Evolutionary conservation across 2,888 invertebrate genomes (phyloP), one percentile per base, ranked within the genome.

Genomic region (Brenthis hecate): DNA sequence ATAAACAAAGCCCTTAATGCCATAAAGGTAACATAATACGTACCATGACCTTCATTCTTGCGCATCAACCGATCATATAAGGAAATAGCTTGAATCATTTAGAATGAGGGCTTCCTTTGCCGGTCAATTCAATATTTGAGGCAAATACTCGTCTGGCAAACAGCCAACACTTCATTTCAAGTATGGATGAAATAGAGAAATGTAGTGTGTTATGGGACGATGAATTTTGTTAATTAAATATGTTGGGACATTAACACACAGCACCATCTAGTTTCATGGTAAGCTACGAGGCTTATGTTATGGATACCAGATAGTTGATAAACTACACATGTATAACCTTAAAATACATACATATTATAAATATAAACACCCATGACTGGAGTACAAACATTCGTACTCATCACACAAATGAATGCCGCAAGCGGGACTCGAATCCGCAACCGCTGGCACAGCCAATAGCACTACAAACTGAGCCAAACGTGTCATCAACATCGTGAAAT

Each of bases 71-170:
- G 47, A 63, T 58, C 32, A 43, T 43, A 60, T 50, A 60, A 60
- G 60, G 60, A 60, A 60, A 60, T 60, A 60, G 48, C 28, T 28
- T 19, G 60, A 28, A 60, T 60, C 60, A 53, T 53, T 53, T 53
- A 23, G 14, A 62, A 53, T 53, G 62, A 65, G 58, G 67, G 51
- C 56, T 69, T 69, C 63, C 68, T 66, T 68, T 47, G 48, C 54
- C 71, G 68, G 71, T 69, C 71, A 69, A 60, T 71, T 63, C 62
- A 69, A 69, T 71, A 68, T 71, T 71, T 69, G 68, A 63, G 55
- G 58, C 66, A 63, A 65, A 71, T 62, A 66, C 32, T 57, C 56
- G 32, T 48, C 57, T 71, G 68, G 71, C 68, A 47, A 11, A 13
- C 51, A 13, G 66, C 71, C 71, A 69, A 51, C 14, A 23, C 6